Conservation (phyloP, 2,888 invertebrate species). For the Pachydiplax longipennis region DNA sequence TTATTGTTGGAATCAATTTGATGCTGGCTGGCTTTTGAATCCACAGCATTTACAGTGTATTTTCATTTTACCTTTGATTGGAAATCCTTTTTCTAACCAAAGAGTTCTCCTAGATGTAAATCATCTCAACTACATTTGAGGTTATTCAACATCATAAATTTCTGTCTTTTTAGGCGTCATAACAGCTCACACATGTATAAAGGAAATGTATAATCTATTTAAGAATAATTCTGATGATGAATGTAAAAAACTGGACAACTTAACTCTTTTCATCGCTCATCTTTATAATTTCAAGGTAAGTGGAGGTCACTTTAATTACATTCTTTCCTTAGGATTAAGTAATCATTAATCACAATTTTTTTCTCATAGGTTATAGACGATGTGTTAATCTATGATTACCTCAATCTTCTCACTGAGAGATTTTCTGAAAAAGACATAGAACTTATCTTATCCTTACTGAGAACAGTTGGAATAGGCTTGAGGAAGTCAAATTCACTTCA, state of each 20-base stretch:
- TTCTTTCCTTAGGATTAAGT: background rate
- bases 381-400: constrained; percentile 79
- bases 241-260: constrained; percentile 83
- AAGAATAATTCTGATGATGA: constrained; percentile 65
- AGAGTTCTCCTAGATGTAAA: too few relatives aligned
- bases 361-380: constrained; percentile 75
- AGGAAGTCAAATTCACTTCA: constrained; percentile 85
- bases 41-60: too few relatives aligned
- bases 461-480: constrained; percentile 82
- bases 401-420: constrained; percentile 69
- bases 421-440: constrained; percentile 84
- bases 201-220: constrained; percentile 70
- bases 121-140: too few relatives aligned
- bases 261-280: constrained; percentile 77
- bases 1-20: too few relatives aligned
- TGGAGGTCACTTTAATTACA: background rate
- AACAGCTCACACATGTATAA: constrained; percentile 78
- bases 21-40: too few relatives aligned
- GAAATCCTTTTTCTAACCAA: too few relatives aligned
- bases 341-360: background rate
- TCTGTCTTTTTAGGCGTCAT: constrained; percentile 69
- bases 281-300: constrained; percentile 87
- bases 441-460: constrained; percentile 78
- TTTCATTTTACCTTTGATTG: too few relatives aligned
- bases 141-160: background rate